These are phyloP conservation scores for Petrophora chlorosata DNA, from an alignment of 2,888 invertebrate species.

Conservation along the genomic window DNA sequence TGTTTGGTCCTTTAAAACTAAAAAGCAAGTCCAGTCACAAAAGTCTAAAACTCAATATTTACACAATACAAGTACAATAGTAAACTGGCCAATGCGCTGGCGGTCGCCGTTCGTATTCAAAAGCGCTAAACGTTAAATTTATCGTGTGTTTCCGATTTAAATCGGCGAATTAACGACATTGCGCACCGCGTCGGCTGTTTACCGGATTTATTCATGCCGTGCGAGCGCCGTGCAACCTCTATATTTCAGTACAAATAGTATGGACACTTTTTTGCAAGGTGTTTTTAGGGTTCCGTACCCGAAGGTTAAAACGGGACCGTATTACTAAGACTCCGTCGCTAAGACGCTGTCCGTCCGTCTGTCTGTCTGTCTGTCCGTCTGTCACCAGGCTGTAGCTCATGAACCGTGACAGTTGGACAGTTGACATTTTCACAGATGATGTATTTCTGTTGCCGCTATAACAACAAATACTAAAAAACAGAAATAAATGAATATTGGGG, in stretches of 20 bases:
- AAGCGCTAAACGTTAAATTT: conserved; percentile 74
- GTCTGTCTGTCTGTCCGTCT: too few relatives aligned
- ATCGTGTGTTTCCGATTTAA: conserved; percentile 80
- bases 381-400: too few relatives aligned
- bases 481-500: too few relatives aligned
- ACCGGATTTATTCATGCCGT: conserved; percentile 62
- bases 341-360: too few relatives aligned
- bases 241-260: conserved; percentile 9
- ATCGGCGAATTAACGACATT: conserved; percentile 78
- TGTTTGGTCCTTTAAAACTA: too few relatives aligned
- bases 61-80: conserved; percentile 29
- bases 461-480: too few relatives aligned
- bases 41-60: conserved; percentile 6
- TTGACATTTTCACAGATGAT: too few relatives aligned
- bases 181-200: conserved; percentile 56
- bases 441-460: too few relatives aligned
- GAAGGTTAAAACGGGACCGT: too few relatives aligned
- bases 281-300: too few relatives aligned
- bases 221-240: conserved; percentile 25
- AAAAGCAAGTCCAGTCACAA: not conserved
- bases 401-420: too few relatives aligned
- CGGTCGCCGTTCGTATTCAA: conserved; percentile 63
- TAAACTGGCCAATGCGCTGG: conserved; percentile 41
- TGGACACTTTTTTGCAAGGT: not conserved
- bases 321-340: too few relatives aligned